These are phyloP conservation scores for Rhinoptilus africanus DNA, from an alignment of 2,113 vertebrate species.

Conservation along the genomic window DNA sequence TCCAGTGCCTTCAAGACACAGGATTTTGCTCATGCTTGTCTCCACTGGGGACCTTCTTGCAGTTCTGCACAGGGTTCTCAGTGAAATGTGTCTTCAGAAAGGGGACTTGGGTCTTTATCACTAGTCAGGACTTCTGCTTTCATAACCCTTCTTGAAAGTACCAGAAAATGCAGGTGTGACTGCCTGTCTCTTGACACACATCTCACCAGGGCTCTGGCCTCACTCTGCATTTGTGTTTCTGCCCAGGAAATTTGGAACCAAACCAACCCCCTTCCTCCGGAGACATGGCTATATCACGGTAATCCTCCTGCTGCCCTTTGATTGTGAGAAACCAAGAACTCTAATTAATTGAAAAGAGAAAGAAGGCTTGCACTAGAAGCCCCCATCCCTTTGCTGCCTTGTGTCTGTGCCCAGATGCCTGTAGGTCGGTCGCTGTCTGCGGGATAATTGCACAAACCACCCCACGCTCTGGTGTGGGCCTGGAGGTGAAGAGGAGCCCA, in stretches of 20 bases:
- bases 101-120: neutral
- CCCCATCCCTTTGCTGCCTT: neutral
- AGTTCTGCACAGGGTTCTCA: neutral
- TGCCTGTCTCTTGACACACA: neutral
- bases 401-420: neutral
- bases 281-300: neutral
- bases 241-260: neutral
- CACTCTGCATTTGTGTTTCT: neutral
- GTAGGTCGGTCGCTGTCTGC: neutral
- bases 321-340: neutral
- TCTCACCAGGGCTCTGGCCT: neutral
- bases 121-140: neutral
- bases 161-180: neutral
- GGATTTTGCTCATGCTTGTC: neutral
- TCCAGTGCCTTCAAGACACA: neutral
- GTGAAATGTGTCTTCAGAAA: neutral
- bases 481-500: neutral
- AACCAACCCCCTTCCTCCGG: neutral
- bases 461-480: neutral
- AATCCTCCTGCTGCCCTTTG: neutral
- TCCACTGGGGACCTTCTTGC: neutral
- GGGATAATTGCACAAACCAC: neutral
- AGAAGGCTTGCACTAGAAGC: neutral
- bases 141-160: neutral
- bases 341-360: neutral